These are phyloP conservation scores for Rhagologus leucostigma DNA, from an alignment of 2,113 vertebrate species.

Conservation along the genomic window DNA sequence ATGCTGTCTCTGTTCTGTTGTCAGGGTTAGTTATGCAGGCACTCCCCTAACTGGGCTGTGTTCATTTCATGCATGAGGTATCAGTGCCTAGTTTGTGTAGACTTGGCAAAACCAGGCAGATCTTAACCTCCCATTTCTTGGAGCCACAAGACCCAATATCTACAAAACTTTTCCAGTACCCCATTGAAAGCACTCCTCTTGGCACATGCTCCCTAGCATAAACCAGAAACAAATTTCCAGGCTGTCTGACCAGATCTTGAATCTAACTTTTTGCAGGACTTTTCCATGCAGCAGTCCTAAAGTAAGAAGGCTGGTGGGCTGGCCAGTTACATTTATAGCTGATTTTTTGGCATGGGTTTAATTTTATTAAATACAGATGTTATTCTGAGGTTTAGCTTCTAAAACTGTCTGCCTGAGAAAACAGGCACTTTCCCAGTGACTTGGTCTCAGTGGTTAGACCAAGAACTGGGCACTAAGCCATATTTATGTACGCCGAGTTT, in stretches of 20 bases:
- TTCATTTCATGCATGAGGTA: background rate
- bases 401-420: conserved; percentile 48
- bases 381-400: conserved; percentile 37
- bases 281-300: conserved; percentile 1
- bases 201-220: background rate
- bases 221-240: conserved; percentile 34
- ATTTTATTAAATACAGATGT: conserved; percentile 56
- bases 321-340: conserved; percentile 30
- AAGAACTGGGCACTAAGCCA: conserved; percentile 42
- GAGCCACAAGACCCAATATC: background rate
- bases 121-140: background rate
- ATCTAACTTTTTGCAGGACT: conserved; percentile 17
- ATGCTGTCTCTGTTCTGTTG: conserved; percentile 5
- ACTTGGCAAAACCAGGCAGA: conserved; percentile 9
- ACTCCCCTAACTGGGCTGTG: background rate
- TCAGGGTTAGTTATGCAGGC: background rate
- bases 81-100: background rate
- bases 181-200: background rate
- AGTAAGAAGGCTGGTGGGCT: background rate
- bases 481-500: conserved; percentile 36
- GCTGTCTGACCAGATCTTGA: background rate
- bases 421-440: conserved; percentile 48
- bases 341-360: conserved; percentile 24
- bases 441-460: conserved; percentile 44
- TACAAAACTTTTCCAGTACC: background rate